Percentiles rank a stretch among this genome's conserved stretches.
These are phyloP conservation scores for Apotomis betuletana DNA, from an alignment of 2,888 invertebrate genomes.

Conservation along the genomic window DNA sequence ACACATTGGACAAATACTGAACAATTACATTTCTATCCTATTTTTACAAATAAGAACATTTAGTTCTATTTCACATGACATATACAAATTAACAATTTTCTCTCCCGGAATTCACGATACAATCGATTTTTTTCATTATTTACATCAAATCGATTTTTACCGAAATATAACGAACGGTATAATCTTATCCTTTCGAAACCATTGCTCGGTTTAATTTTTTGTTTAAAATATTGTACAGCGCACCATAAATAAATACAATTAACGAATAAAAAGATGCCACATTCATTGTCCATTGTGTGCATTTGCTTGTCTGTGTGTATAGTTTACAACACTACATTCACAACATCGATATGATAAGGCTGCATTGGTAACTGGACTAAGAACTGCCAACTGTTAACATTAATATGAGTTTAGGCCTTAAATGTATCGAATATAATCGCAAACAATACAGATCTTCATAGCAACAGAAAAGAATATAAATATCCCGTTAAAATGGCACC, in stretches of 20 bases:
- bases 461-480: constrained; percentile 23
- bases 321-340: constrained; percentile 1
- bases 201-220: no score
- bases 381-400: constrained; percentile 16
- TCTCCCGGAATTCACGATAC: neutral
- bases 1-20: constrained; percentile 34
- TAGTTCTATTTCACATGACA: constrained; percentile 9
- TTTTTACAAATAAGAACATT: constrained; percentile 7
- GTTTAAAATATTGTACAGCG: neutral
- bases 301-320: constrained; percentile 20
- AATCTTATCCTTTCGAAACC: neutral
- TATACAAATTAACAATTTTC: constrained; percentile 9
- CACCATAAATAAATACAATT: constrained; percentile 8
- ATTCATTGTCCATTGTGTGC: constrained; percentile 30
- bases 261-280: neutral
- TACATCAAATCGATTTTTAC: neutral
- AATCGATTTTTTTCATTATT: neutral
- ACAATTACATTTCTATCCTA: constrained; percentile 2
- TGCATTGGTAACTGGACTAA: constrained; percentile 35
- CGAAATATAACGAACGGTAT: neutral
- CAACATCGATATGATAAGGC: constrained; percentile 12
- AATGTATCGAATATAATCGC: constrained; percentile 18
- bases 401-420: constrained; percentile 30
- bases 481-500: constrained; percentile 62
- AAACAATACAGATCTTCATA: constrained; percentile 23